Evolutionary conservation across 2,797 vertebrate species (phyloP).

Genomic region (Pyrocephalus nanus): DNA sequence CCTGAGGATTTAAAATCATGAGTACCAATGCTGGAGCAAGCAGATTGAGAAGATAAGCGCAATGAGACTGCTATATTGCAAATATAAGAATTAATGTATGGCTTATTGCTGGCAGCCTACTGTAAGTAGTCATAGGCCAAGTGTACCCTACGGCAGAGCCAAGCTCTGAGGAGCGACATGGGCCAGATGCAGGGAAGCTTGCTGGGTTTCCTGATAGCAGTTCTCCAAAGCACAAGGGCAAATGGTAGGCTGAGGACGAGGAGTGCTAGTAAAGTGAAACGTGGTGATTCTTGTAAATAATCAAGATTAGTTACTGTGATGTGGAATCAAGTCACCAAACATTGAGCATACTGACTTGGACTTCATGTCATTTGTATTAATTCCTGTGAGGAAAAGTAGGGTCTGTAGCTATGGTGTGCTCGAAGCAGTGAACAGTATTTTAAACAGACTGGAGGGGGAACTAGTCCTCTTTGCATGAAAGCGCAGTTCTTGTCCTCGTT

Average conservation of each 20-base stretch:
- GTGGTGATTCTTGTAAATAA: background rate
- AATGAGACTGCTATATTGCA: background rate
- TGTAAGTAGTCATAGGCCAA: background rate
- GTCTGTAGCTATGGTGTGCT: background rate
- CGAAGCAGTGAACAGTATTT: conserved; percentile 28
- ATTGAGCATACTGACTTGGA: accelerated
- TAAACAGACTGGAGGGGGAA: conserved; percentile 70
- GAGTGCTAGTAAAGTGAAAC: background rate
- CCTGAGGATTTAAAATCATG: background rate
- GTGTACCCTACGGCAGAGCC: background rate
- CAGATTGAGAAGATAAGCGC: background rate
- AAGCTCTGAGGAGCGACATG: background rate
- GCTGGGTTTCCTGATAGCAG: background rate
- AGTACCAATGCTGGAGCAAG: background rate
- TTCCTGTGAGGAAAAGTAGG: background rate
- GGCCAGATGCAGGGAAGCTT: background rate
- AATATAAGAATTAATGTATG: background rate
- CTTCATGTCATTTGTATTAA: accelerated
- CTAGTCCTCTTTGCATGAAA: conserved; percentile 63
- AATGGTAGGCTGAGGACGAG: background rate
- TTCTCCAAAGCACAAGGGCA: background rate
- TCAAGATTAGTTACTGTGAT: background rate
- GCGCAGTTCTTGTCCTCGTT: conserved; percentile 22
- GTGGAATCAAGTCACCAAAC: background rate
- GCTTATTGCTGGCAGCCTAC: background rate